Evolutionary conservation across 1,140 invertebrate species (phyloP).

Genomic region (Brachionus rubens): DNA sequence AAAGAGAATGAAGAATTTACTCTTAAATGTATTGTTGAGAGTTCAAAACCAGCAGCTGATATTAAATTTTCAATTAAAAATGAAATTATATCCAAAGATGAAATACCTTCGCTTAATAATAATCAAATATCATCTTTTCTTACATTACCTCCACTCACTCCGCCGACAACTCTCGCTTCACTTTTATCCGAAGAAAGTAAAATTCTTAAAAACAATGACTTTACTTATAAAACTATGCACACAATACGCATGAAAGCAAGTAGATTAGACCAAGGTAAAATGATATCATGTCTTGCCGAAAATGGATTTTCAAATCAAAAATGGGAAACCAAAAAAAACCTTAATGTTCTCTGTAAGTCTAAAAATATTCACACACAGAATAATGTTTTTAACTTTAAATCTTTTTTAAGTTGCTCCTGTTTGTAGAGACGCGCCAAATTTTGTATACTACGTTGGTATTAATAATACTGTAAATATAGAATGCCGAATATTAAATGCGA

Average conservation of each 20-base stretch:
- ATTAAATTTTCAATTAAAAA: slow-evolving; percentile 43
- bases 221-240: slow-evolving; percentile 25
- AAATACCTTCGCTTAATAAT: slow-evolving; percentile 8
- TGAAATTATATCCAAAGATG: background rate
- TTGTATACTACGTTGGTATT: slow-evolving; percentile 41
- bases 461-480: slow-evolving; percentile 38
- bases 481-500: slow-evolving; percentile 25
- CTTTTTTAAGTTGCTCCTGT: slow-evolving; percentile 29
- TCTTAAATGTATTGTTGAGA: slow-evolving; percentile 12
- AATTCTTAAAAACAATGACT: slow-evolving; percentile 5
- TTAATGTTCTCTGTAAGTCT: slow-evolving; percentile 36
- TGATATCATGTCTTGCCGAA: background rate
- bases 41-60: slow-evolving; percentile 37
- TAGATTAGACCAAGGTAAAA: background rate
- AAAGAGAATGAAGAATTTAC: slow-evolving; percentile 15
- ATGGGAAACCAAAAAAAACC: slow-evolving; percentile 39
- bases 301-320: slow-evolving; percentile 46
- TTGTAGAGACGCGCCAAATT: slow-evolving; percentile 10
- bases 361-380: background rate
- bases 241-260: background rate
- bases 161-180: background rate
- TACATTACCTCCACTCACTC: background rate
- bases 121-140: slow-evolving; percentile 14
- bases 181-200: background rate
- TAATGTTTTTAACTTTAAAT: background rate